Percentiles rank a stretch among this genome's conserved stretches.
phyloP scores from a whole-genome alignment of 2,113 vertebrate species.

The Egretta garzetta region DNA sequence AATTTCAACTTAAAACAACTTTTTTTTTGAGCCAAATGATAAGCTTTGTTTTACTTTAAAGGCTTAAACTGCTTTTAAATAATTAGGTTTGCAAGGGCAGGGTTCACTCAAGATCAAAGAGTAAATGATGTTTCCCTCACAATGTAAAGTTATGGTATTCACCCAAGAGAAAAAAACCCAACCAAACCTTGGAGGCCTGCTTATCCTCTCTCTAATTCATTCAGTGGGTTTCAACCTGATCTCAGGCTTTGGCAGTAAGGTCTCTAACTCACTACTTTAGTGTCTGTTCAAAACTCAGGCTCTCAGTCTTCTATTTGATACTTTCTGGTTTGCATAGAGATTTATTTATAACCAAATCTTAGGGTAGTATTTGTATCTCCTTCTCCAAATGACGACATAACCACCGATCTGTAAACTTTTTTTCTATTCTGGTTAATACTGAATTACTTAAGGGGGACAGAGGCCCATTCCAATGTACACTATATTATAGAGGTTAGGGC shows the following conservation, averaged over 20 bases:
- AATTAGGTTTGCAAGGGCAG: neutral
- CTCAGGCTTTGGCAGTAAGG: neutral
- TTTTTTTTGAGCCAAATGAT: neutral
- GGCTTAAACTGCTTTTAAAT: neutral
- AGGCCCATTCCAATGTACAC: neutral
- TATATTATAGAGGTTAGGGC: neutral
- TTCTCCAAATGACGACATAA: neutral
- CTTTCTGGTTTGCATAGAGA: neutral
- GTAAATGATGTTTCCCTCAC: neutral
- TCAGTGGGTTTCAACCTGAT: neutral
- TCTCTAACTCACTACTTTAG: neutral
- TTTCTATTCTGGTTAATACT: neutral
- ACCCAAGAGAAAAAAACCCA: neutral
- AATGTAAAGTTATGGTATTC: neutral
- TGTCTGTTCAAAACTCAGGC: neutral
- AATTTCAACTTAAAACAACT: neutral
- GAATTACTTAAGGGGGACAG: neutral
- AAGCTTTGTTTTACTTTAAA: neutral
- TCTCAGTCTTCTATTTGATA: neutral
- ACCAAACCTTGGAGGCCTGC: neutral
- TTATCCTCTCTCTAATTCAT: neutral
- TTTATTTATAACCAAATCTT: neutral
- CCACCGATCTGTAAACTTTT: neutral
- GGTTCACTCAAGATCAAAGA: neutral
- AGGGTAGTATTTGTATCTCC: neutral